phyloP scores from a whole-genome alignment of 2,888 invertebrate genomes.

The Holacanthella duospinosa region DNA sequence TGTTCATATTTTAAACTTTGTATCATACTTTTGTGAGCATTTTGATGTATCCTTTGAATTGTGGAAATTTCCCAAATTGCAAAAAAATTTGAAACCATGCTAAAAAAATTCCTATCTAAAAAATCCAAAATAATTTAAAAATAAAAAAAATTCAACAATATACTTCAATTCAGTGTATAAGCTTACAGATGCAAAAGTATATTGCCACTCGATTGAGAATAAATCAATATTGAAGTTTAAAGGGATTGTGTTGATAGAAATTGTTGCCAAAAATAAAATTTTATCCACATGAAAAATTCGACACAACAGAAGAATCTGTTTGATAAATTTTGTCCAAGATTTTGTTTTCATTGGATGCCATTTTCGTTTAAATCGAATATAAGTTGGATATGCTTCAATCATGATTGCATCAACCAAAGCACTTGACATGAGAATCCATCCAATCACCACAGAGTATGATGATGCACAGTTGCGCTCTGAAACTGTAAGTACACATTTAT shows the following conservation, averaged over 20 bases:
- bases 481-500: not conserved
- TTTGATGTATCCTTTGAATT: conserved; percentile 3
- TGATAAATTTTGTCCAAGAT: not conserved
- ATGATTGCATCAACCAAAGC: not conserved
- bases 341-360: conserved; percentile 9
- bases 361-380: conserved; percentile 6
- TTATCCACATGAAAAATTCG: not conserved
- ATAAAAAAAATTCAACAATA: not conserved
- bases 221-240: not conserved
- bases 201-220: conserved; percentile 1
- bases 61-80: conserved; percentile 7
- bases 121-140: not conserved
- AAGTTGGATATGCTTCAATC: conserved; percentile 5
- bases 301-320: not conserved
- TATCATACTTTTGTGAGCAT: conserved; percentile 8
- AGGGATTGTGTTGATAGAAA: conserved; percentile 5
- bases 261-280: conserved; percentile 4
- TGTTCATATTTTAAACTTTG: too few species aligned
- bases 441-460: not conserved
- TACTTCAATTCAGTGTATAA: not conserved
- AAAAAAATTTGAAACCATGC: conserved; percentile 10
- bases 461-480: not conserved
- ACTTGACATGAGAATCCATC: conserved; percentile 2
- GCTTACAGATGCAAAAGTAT: conserved; percentile 6
- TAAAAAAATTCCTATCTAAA: conserved; percentile 5